Evolutionary conservation across 2,888 invertebrate genomes (phyloP), one percentile per base, ranked within the genome.

Genomic region (Xanthorhoe spadicearia): DNA sequence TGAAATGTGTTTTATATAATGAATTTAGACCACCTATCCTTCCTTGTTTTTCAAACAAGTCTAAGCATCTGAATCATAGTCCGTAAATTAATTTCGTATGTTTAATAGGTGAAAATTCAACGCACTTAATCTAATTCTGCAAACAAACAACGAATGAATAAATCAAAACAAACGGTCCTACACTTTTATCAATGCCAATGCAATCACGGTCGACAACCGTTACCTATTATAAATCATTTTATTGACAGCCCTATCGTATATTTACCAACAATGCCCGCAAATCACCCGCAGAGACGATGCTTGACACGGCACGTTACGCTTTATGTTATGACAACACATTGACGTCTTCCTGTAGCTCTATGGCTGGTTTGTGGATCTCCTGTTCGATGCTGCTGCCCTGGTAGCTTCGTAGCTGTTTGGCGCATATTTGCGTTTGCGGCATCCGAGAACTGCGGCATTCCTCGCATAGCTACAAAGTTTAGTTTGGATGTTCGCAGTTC

Each of bases 251-350:
- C 88, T 89, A 78, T 71, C 73, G 70, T 64, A 74, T 79, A 75
- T 71, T 17, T 17, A 80, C 78, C 76, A 81, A 84, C 86, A 86
- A 86, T 83, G 82, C 79, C 74, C 81, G 85, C 84, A 88, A 90
- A 89, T 91, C 90, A 90, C 90, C 90, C 90, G 88, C 90, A 83
- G 85, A 89, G 90, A 78, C 73, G 74, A 67, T 76, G 69, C 79
- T 78, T 84, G 83, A 84, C 82, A 81, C 70, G 79, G 79, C 79
- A 78, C 76, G 73, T 77, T 79, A 79, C 77, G 71, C 77, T 79
- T 78, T 76, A 81, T 75, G 76, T 78, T 76, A 81, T 75, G 76
- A 79, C 77, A 73, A 72, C 73, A 64, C 66, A 75, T 73, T 73
- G 75, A 75, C 70, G 75, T 79, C 76, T 78, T 81, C 74, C 75